Evolutionary conservation across 2,888 invertebrate species (phyloP), one percentile per base, ranked within the genome.

Genomic region (Tanypteryx hageni): DNA sequence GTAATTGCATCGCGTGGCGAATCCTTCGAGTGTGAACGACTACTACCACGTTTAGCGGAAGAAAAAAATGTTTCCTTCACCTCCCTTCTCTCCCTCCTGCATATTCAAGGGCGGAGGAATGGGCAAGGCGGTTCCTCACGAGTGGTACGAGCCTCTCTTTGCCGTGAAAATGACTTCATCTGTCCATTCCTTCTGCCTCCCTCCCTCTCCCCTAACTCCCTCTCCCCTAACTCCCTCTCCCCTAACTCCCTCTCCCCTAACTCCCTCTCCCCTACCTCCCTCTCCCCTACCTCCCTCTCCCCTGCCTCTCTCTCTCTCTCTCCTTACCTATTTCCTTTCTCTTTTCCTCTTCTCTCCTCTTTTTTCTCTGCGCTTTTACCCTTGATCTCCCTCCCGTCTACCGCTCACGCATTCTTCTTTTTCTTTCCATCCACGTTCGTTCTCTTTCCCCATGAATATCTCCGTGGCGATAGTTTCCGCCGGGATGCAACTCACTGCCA

Each of bases 11-110:
- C 83, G 83, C 83, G 83, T 83, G 83, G 83, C 83, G 83, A 83
- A 83, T 83, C 83, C 83, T 83, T 83, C 83, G 22, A 83, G 83
- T 83, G 83, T 83, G 83, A 83, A 56, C 83, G 56, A 83, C 83
- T 83, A 83, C 83, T 83, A 22, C 83, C 83, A 83, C 83, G 27
- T 56, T 83, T 83, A 56, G 83, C 56, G 18, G 56, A 83, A 83
- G 44, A 56, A 56, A 56, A 83, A 83, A 56, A 83, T 44, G n/a
- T 44, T 44, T 44, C 44, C 44, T 44, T 44, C 44, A 5, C 44
- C 44, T 44, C 44, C 44, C 44, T 44, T 44, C 44, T 44, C 44
- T 44, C 44, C 5, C 44, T 44, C 44, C 44, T 44, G 44, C 44
- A 44, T 44, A 44, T 44, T 44, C 1, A 44, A 56, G 64, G 64